Evolutionary conservation across 2,888 invertebrate species (phyloP), one percentile per base, ranked within the genome.

Genomic region (Lasioglossum oenotherae): DNA sequence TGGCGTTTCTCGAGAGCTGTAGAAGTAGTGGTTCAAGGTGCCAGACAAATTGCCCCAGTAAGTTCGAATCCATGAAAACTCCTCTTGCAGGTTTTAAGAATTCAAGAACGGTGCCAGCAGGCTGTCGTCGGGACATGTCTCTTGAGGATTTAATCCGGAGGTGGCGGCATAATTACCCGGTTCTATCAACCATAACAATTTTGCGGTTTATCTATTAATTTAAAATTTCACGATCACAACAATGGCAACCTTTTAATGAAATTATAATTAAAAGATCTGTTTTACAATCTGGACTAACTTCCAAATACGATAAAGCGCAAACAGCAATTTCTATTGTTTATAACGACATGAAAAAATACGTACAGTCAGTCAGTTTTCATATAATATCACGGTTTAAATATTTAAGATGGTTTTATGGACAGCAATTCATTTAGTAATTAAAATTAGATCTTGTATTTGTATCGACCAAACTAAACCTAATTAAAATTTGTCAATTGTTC

Each of bases 31-130:
- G 82, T 86, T 90, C 84, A 85, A 91, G 89, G 89, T 92, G 92
- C 92, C 92, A 92, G 88, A 87, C 91, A 90, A 91, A 91, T 91
- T 92, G 90, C 81, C 87, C 86, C 77, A 89, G 88, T 89, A 92
- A 92, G 87, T 89, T 91, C 79, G 83, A 74, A 82, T 74, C 44
- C 67, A 78, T 53, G 78, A 85, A 85, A 81, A 74, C 82, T 80
- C 77, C 38, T 75, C 79, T 78, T 84, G 81, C 83, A 85, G 78
- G 89, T 90, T 90, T 92, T 89, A 90, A 88, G 87, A 90, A 92
- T 91, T 90, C 92, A 89, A 82, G 74, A 77, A 72, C 80, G 49
- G 75, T 90, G 90, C 87, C 89, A 90, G 74, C 38, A 38, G 31
- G 69, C 78, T 82, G 82, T 89, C 88, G 81, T 84, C 77, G 60